Evolutionary conservation across 2,113 vertebrate genomes (phyloP), one percentile per base, ranked within the genome.

Genomic region (Garra rufa): DNA sequence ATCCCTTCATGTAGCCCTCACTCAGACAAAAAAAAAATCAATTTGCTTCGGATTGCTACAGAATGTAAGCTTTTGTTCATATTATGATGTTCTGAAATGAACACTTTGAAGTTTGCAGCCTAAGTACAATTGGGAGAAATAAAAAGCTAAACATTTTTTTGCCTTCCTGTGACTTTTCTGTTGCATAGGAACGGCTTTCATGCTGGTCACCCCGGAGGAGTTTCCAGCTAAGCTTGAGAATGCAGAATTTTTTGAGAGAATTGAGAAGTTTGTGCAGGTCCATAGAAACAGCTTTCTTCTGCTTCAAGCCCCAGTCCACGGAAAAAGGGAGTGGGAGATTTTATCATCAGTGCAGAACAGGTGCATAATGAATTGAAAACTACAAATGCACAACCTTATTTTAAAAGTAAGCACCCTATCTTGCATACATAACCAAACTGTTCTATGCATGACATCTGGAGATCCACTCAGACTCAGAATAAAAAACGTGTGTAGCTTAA

Each of bases 201-300:
- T 99, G 82, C 85, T 98, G 87, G 91, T 95, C 63, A 93, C 96
- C 21, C 83, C 88, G 75, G 92, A 95, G 70, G 94, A 96, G 50
- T 90, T 95, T 26, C 87, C 93, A n/a, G 86, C 61, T 34, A 78
- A 73, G 81, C 79, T 89, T 43, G 94, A 95, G 81, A 93, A 96
- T 44, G 81, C 61, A 38, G 59, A 85, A 44, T 85, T 96, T 75
- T 90, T 90, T 85, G 90, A 88, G 55, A 94, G 81, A 86, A 95
- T 97, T 83, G 89, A 95, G 57, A 95, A 88, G 19, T 99, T 99
- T 89, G 88, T 95, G 85, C 92, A 91, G 78, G 93, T 98, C 76
- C 97, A 99, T 90, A 93, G 94, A 46, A 99, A 98, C 89, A 94
- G 97, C 86, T 97, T 98, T 88, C 89, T 99, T 81, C 92, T 98